These are phyloP conservation scores for Pteropus alecto DNA, from an alignment of 2,113 vertebrate genomes.

Conservation along the genomic window DNA sequence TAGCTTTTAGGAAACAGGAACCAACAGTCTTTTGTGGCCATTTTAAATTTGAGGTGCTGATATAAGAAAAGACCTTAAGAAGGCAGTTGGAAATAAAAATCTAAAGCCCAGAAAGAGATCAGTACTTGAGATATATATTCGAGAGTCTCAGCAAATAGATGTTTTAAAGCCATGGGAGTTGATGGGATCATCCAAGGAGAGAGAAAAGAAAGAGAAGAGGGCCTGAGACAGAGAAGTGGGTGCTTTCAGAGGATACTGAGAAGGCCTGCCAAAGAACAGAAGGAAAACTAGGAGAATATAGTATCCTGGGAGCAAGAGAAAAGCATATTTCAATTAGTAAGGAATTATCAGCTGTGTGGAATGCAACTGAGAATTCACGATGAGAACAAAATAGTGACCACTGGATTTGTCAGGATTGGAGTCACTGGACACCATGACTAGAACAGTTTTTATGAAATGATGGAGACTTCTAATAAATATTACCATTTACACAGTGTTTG, in stretches of 20 bases:
- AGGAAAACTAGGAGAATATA: background rate
- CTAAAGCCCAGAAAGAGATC: background rate
- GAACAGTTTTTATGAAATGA: background rate
- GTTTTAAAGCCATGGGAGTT: background rate
- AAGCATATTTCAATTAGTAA: background rate
- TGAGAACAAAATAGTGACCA: background rate
- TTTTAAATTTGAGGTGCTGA: background rate
- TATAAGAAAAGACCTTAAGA: background rate
- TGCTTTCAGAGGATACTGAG: background rate
- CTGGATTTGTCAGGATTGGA: background rate
- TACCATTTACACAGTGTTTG: background rate
- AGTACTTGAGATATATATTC: background rate
- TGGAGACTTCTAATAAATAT: background rate
- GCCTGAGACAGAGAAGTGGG: background rate
- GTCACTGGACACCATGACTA: too few relatives aligned
- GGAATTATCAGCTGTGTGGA: background rate
- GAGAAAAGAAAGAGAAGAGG: background rate
- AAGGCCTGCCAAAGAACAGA: background rate
- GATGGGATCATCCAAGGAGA: background rate
- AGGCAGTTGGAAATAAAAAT: background rate
- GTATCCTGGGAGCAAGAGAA: background rate
- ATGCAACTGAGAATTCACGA: background rate
- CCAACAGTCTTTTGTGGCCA: background rate
- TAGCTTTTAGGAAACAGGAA: background rate
- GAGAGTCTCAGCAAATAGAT: background rate